Percentiles rank a stretch among this genome's conserved stretches.
These are phyloP conservation scores for Tetragonula carbonaria DNA, from an alignment of 2,888 invertebrate genomes.

Conservation along the genomic window DNA sequence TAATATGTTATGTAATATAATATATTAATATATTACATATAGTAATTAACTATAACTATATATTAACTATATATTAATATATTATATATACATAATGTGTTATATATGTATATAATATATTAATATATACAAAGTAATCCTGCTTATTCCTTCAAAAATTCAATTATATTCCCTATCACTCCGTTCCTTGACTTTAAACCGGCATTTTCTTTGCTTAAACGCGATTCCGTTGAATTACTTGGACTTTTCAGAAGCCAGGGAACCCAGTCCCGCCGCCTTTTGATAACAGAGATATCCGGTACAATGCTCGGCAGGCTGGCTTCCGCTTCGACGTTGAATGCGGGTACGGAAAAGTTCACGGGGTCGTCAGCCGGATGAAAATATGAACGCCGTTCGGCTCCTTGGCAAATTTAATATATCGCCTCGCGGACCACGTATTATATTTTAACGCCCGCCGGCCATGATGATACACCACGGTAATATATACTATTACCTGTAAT, in stretches of 20 bases:
- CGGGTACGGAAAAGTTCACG: slow-evolving; percentile 57
- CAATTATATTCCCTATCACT: neutral
- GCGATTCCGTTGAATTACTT: neutral
- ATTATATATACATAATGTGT: no score
- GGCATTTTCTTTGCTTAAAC: neutral
- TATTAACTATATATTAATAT: no score
- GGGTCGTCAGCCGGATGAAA: slow-evolving; percentile 56
- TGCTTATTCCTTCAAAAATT: neutral
- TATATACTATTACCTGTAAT: slow-evolving; percentile 34
- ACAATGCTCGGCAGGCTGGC: slow-evolving; percentile 29
- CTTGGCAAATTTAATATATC: slow-evolving; percentile 51
- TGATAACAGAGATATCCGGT: slow-evolving; percentile 44
- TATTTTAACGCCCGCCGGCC: slow-evolving; percentile 42
- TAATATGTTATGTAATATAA: no score
- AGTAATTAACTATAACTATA: no score
- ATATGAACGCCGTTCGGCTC: slow-evolving; percentile 47
- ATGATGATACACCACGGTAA: slow-evolving; percentile 16
- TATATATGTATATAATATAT: no score
- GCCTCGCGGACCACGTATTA: slow-evolving; percentile 23
- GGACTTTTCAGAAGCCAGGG: neutral
- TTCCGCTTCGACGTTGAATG: slow-evolving; percentile 54
- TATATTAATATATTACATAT: no score
- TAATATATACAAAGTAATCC: no score
- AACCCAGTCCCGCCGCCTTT: neutral
- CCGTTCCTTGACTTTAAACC: neutral